Percentiles rank a stretch among this genome's conserved stretches.
phyloP scores from a whole-genome alignment of 2,888 invertebrate genomes.

The Tenthredo mesomela region DNA sequence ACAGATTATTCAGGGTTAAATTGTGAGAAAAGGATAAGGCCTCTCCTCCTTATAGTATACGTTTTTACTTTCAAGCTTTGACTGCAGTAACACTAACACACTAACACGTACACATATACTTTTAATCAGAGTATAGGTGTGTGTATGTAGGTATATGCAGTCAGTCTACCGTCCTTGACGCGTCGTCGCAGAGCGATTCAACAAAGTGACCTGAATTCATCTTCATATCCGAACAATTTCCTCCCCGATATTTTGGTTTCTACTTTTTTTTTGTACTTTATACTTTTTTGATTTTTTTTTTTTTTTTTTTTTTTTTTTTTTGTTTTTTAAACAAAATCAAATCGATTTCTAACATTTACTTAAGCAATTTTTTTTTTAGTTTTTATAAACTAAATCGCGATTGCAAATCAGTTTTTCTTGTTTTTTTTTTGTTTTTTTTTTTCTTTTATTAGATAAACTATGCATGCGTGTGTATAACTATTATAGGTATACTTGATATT shows the following conservation, averaged over 20 bases:
- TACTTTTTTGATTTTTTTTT: neutral
- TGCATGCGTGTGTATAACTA: no score
- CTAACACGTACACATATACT: neutral
- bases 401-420: no score
- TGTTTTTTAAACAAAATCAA: neutral
- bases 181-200: conserved; percentile 13
- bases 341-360: no score
- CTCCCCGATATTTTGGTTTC: neutral
- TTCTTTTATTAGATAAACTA: no score
- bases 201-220: conserved; percentile 30
- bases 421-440: no score
- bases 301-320: neutral
- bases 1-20: conserved; percentile 3
- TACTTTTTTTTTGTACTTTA: neutral
- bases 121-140: neutral
- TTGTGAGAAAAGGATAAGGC: conserved; percentile 3
- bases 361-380: neutral
- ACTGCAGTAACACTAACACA: neutral
- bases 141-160: neutral
- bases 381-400: no score
- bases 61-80: neutral
- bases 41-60: neutral
- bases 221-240: neutral
- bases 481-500: no score
- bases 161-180: conserved; percentile 29